Evolutionary conservation across 1,140 invertebrate species (phyloP), one percentile per base, ranked within the genome.

Genomic region (Heliconius himera): DNA sequence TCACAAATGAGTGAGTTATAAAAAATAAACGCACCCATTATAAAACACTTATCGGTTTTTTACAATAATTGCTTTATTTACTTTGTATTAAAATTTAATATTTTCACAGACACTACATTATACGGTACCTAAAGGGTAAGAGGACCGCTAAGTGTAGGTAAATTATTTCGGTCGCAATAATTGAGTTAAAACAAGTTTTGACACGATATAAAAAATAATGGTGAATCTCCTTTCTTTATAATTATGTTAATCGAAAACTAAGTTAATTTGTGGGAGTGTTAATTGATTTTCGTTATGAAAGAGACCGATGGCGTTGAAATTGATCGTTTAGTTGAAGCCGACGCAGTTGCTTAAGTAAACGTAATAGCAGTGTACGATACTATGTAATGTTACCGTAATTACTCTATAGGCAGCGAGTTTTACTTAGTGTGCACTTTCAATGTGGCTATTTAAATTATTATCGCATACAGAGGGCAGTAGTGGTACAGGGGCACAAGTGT

Each of bases 241-340:
- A 82, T 77, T 66, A 76, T 66, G 49, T 80, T 77, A 77, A 82
- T 82, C 76, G 74, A 72, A 82, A 75, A 72, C 49, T 33, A 71
- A 49, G 36, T 74, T 82, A 79, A 79, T 79, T 73, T 76, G 75
- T 66, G 71, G 70, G 71, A 77, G 80, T 78, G 73, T 75, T 75
- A 81, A 81, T 81, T 81, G 76, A 81, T 49, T 78, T 54, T 72
- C n/a, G 66, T 80, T 66, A 66, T 66, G 60, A 66, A 66, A 66
- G 60, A 66, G 60, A 66, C 60, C 60, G 60, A 66, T 66, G 60
- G 60, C 60, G 60, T 66, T 66, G 73, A 38, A 80, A 71, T 22
- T 56, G 46, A 78, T 76, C 76, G 51, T 74, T 75, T 72, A 75
- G 78, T 78, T 56, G 60, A 29, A 77, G 60, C 60, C 60, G 22